Evolutionary conservation across 2,113 vertebrate genomes (phyloP).

Genomic region (Eublepharis macularius): DNA sequence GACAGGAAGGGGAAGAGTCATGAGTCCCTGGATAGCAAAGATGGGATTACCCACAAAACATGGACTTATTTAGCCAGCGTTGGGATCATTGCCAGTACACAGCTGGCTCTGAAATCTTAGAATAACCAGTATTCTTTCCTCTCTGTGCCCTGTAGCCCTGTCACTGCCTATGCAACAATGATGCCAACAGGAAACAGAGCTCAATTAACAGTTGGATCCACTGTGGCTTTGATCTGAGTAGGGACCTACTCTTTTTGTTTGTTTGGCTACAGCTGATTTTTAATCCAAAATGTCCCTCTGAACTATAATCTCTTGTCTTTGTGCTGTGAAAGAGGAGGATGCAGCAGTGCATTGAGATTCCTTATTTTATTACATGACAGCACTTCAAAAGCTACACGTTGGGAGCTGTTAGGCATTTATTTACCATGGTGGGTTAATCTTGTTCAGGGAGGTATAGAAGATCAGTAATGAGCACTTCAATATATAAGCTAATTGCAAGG

Average conservation of each 20-base stretch:
- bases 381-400: constrained; percentile 67
- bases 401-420: constrained; percentile 75
- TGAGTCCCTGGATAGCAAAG: background rate
- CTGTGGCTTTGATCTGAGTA: constrained; percentile 32
- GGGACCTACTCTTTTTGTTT: constrained; percentile 50
- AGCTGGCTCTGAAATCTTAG: background rate
- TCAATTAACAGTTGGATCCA: background rate
- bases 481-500: constrained; percentile 85
- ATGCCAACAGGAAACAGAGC: background rate
- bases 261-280: constrained; percentile 54
- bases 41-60: background rate
- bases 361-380: constrained; percentile 57
- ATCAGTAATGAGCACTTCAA: constrained; percentile 78
- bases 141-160: no score
- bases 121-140: background rate
- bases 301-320: constrained; percentile 61
- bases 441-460: constrained; percentile 80
- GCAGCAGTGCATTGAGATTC: constrained; percentile 46
- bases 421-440: constrained; percentile 80
- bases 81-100: background rate
- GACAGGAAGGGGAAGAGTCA: background rate
- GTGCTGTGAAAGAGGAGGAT: constrained; percentile 48
- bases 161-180: background rate
- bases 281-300: constrained; percentile 60
- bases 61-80: background rate